A percentile compares a stretch with the other conserved stretches of the same genome.
Evolutionary conservation across 2,888 invertebrate genomes (phyloP).

Genomic region (Tinea trinotella): DNA sequence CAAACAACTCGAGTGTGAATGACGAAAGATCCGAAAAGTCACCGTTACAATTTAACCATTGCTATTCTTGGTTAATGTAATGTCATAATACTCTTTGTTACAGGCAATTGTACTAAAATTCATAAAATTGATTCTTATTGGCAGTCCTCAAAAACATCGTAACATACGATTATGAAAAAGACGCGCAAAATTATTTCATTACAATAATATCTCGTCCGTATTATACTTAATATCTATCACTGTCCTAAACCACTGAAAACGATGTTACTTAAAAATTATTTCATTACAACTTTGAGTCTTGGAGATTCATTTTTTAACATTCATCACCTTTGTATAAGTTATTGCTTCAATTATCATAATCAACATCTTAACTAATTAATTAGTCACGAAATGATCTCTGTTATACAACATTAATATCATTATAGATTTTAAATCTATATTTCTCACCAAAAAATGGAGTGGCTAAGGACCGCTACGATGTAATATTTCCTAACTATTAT

Average conservation of each 20-base stretch:
- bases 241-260: constrained; percentile 12
- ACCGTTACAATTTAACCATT: no score
- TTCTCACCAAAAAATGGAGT: not conserved
- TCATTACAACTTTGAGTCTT: constrained; percentile 12
- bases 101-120: not conserved
- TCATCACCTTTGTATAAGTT: constrained; percentile 6
- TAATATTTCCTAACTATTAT: constrained; percentile 1
- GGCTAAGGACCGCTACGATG: constrained; percentile 10
- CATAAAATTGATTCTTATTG: not conserved
- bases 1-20: no score
- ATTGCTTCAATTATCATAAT: constrained; percentile 13
- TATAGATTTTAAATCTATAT: constrained; percentile 1
- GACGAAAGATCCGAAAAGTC: no score
- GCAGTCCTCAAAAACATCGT: not conserved
- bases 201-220: not conserved
- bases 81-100: not conserved
- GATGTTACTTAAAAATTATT: constrained; percentile 5
- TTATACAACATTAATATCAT: constrained; percentile 12
- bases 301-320: constrained; percentile 13
- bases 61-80: no score
- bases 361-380: constrained; percentile 9
- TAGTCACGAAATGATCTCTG: constrained; percentile 3
- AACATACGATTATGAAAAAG: no score
- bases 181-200: constrained; percentile 1
- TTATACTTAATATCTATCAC: constrained; percentile 1